A percentile compares a stretch with the other conserved stretches of the same genome.
Evolutionary conservation across 2,113 vertebrate genomes (phyloP).

Genomic region (Larimichthys polyactis): DNA sequence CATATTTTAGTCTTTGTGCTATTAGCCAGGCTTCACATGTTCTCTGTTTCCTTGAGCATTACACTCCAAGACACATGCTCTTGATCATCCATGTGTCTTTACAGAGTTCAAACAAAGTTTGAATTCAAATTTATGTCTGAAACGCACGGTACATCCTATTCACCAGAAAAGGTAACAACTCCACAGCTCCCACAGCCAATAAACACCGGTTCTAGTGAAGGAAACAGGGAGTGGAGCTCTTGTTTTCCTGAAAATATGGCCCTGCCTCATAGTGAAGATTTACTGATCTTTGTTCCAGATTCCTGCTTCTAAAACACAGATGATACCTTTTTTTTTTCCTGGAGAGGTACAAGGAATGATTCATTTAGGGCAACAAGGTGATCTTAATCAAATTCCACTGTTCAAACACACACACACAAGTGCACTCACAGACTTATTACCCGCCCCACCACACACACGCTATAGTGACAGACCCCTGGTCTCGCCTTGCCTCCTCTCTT

Average conservation of each 20-base stretch:
- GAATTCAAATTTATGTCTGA: constrained; percentile 28
- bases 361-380: constrained; percentile 8
- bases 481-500: constrained; percentile 31
- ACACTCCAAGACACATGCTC: neutral
- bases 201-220: neutral
- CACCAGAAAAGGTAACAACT: constrained; percentile 32
- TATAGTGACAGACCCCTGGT: constrained; percentile 28
- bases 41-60: neutral
- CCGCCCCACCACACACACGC: neutral
- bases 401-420: neutral
- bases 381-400: constrained; percentile 26
- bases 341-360: constrained; percentile 6
- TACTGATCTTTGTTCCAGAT: constrained; percentile 50
- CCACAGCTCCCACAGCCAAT: neutral
- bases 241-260: constrained; percentile 23
- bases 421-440: neutral
- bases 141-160: neutral
- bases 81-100: neutral
- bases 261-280: constrained; percentile 25
- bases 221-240: constrained; percentile 35
- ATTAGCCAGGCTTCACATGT: neutral
- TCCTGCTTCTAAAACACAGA: constrained; percentile 24
- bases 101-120: constrained; percentile 26
- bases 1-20: neutral
- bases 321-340: neutral